Base-by-base conservation (phyloP, 2,888 invertebrate species). In the Petrophora chlorosata region DNA sequence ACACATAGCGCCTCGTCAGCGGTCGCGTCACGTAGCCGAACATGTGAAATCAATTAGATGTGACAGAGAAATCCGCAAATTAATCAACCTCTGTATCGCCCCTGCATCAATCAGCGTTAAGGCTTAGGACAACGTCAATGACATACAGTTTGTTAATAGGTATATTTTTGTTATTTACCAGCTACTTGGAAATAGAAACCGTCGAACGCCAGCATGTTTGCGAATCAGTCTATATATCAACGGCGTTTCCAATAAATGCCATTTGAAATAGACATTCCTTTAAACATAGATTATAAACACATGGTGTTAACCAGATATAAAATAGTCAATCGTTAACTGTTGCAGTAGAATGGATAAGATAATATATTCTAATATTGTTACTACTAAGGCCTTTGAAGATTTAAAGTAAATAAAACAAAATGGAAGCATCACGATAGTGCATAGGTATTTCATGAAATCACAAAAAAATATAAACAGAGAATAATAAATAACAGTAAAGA, bases 21-120 rank as follows among this genome's bases (percentile, higher is more conserved):
- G 32, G 28, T 44, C 30, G 16, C 57, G 47, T 55, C 51, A 52
- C 44, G 30, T 32, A 33, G 45, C 51, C 36, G 38, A 52, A 55
- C 57, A 57, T 56, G 53, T 43, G 33, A 57, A 53, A 39, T 49
- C 50, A 55, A 53, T 60, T 53, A 51, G 19, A 39, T 17, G 16
- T 35, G 44, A 39, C 29, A 41, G 25, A 14, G 43, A 25, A 47
- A 26, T 22, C 46, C 26, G 12, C 28, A 30, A 39, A 44, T 53
- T 53, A 43, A 53, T 50, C 46, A 36, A 42, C 13, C 36, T 30
- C 32, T 40, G 16, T 25, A 40, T 51, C 36, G 8, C 22, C 13
- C 32, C 9, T 41, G 23, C 28, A 40, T 48, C 52, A 54, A 58
- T 54, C 49, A 44, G 14, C 38, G 45, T 33, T 35, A 5, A 28